Evolutionary conservation across 1,140 invertebrate species (phyloP).

Genomic region (Drosophila tani): DNA sequence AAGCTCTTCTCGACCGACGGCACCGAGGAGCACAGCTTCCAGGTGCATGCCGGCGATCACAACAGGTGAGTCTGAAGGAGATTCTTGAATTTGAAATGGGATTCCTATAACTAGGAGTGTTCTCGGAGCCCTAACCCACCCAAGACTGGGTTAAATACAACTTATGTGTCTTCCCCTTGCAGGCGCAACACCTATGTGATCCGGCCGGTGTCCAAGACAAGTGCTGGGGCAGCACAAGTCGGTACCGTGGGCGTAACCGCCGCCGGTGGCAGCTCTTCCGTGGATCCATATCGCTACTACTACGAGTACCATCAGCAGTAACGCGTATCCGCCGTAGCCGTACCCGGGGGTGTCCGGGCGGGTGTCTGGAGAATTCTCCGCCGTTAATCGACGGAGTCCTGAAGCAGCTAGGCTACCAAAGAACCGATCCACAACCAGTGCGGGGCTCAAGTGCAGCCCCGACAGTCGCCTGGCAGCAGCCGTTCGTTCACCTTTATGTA

Average conservation of each 20-base stretch:
- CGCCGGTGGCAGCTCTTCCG: conserved; percentile 72
- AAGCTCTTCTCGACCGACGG: conserved; percentile 89
- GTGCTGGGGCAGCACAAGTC: conserved; percentile 12
- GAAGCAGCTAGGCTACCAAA: conserved; percentile 74
- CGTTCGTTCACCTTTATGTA: conserved; percentile 58
- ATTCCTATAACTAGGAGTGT: too few relatives aligned
- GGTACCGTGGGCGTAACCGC: conserved; percentile 59
- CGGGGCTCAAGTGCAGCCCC: conserved; percentile 25
- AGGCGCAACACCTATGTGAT: conserved; percentile 88
- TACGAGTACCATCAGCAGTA: conserved; percentile 85
- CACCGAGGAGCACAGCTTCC: conserved; percentile 87
- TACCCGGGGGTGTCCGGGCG: too few relatives aligned
- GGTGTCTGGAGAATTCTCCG: conserved; percentile 37
- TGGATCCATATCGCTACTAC: conserved; percentile 87
- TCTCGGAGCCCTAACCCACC: too few relatives aligned
- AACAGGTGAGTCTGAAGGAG: conserved; percentile 85
- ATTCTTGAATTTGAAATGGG: background rate
- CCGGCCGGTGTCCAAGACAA: conserved; percentile 85
- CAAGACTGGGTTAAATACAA: too few relatives aligned
- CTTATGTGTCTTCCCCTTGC: conserved; percentile 75
- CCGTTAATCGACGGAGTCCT: conserved; percentile 21
- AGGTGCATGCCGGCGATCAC: conserved; percentile 88
- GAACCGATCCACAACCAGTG: conserved; percentile 47
- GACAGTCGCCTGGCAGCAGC: conserved; percentile 33
- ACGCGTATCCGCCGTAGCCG: background rate